Evolutionary conservation across 2,113 vertebrate species (phyloP), one percentile per base, ranked within the genome.

Genomic region (Gorsachius goisagi): DNA sequence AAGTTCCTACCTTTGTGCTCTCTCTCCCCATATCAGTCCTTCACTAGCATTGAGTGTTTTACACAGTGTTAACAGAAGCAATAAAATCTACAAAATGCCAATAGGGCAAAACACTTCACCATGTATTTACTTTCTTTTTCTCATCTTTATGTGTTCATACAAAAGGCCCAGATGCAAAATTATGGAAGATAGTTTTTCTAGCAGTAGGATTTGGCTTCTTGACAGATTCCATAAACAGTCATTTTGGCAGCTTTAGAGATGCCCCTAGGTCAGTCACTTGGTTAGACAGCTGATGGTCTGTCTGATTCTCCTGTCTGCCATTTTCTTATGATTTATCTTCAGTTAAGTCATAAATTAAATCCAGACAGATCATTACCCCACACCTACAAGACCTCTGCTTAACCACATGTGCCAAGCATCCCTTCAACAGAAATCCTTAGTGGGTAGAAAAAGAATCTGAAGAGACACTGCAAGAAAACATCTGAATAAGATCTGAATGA

Each of bases 181-280:
- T 56, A 88, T 14, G 32, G 75, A 77, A 85, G 41, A 26, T 32
- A 50, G 45, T 88, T 96, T 95, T 90, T 85, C 71, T 41, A 90
- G 53, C 67, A 90, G 68, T 52, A 91, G 73, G 56, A 83, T 23
- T 91, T 93, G 77, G 79, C 63, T 89, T 95, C 95, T 93, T 95
- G 93, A 89, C 83, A 95, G 71, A 91, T 88, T 88, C 73, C 52
- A 89, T 72, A 89, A 96, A 88, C 77, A 91, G 66, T 85, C 92
- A 75, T 71, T 96, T 89, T 89, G 95, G 71, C 95, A 96, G 90
- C 52, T 96, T 95, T 83, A 93, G 82, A 91, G 83, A 84, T 84
- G 69, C 74, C 85, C 74, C 45, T 78, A 95, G 86, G 83, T 91
- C 67, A 92, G 77, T 56, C 62, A 60, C 77, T 94, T 90, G 92